phyloP scores from a whole-genome alignment of 2,888 invertebrate species.

The Melitaea athalia region DNA sequence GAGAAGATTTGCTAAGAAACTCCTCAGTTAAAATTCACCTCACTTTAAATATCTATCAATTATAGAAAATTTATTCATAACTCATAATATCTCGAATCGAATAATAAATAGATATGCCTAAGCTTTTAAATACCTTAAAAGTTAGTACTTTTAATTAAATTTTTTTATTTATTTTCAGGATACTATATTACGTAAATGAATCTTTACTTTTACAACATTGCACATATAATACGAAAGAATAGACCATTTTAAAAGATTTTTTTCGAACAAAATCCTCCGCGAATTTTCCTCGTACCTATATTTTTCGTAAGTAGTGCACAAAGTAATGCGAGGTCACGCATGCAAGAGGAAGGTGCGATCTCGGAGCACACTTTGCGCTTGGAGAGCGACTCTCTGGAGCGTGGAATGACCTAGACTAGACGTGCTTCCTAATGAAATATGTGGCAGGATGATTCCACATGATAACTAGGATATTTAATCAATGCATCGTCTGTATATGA shows the following conservation, averaged over 20 bases:
- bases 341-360: slow-evolving; percentile 45
- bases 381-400: slow-evolving; percentile 46
- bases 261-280: slow-evolving; percentile 16
- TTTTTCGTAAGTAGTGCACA: slow-evolving; percentile 34
- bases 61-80: no score
- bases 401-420: slow-evolving; percentile 51
- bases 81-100: no score
- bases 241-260: background rate
- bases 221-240: background rate
- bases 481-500: background rate
- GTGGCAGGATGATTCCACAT: slow-evolving; percentile 7
- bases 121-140: no score
- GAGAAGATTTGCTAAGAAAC: no score
- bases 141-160: no score
- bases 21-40: no score
- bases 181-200: background rate
- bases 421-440: slow-evolving; percentile 28
- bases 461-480: background rate
- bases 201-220: background rate
- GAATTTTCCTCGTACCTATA: slow-evolving; percentile 23
- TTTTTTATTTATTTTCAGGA: no score
- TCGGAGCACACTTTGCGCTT: slow-evolving; percentile 49
- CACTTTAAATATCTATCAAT: no score
- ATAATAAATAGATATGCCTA: no score
- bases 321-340: slow-evolving; percentile 62